Conservation (phyloP, 2,797 vertebrate genomes). For the Molossus molossus region DNA sequence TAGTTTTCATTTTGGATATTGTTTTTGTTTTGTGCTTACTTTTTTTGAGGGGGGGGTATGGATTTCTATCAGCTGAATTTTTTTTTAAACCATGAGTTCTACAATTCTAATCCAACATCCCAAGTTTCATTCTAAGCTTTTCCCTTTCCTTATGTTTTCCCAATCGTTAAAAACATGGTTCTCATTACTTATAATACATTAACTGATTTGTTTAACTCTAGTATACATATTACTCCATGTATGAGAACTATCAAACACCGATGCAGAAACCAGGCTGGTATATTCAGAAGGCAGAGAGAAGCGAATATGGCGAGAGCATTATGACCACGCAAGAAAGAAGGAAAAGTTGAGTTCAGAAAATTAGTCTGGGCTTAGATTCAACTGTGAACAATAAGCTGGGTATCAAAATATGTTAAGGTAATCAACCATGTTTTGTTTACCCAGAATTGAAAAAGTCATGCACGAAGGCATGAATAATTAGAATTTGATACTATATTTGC, state of each 20-base stretch:
- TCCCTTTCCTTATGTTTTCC: not conserved
- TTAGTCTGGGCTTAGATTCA: not conserved
- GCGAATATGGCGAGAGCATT: not conserved
- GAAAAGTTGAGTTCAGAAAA: not conserved
- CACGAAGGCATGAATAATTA: not conserved
- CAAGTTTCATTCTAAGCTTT: not conserved
- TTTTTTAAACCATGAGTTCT: not conserved
- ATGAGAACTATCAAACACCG: not conserved
- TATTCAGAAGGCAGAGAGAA: not conserved
- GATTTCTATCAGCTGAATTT: not conserved
- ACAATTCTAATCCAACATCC: not conserved
- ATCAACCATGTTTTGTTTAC: not conserved
- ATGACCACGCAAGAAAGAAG: not conserved
- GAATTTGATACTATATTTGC: not conserved
- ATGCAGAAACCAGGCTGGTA: not conserved
- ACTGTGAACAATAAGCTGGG: not conserved
- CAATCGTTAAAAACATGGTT: not conserved
- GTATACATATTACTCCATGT: not conserved
- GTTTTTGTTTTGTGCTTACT: not conserved
- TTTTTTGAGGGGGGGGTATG: rapidly evolving
- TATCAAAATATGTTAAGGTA: not conserved
- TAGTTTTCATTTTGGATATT: not conserved
- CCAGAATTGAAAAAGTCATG: not conserved
- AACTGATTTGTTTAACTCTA: not conserved
- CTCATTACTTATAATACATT: not conserved